phyloP scores from a whole-genome alignment of 2,888 invertebrate species.

The Drosophila atripex region DNA sequence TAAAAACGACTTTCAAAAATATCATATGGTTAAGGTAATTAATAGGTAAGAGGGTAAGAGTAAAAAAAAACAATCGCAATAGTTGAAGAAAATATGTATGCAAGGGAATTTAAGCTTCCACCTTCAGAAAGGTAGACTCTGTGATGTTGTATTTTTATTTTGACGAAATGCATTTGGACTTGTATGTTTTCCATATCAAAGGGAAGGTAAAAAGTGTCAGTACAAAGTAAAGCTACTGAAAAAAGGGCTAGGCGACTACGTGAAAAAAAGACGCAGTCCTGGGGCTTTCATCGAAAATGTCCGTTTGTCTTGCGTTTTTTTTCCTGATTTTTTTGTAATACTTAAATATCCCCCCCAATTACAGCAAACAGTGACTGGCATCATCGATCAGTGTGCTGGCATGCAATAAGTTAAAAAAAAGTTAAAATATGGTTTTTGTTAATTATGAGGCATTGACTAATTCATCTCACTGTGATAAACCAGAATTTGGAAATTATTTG shows the following conservation, averaged over 20 bases:
- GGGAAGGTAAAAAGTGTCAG: constrained; percentile 48
- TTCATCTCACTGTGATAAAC: no score
- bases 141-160: constrained; percentile 15
- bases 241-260: constrained; percentile 5
- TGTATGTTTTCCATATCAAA: constrained; percentile 72
- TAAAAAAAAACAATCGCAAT: no score
- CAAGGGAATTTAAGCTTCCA: constrained; percentile 68
- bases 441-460: no score
- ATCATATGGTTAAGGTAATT: no score
- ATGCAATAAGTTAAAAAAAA: no score
- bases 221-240: constrained; percentile 40
- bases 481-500: no score
- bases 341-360: constrained; percentile 51
- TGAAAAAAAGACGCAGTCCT: constrained; percentile 1
- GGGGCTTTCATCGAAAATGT: constrained; percentile 25
- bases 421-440: no score
- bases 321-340: constrained; percentile 25
- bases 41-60: no score
- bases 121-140: constrained; percentile 60
- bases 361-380: constrained; percentile 51
- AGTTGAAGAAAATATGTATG: no score
- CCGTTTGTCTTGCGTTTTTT: constrained; percentile 36
- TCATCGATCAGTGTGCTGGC: constrained; percentile 33
- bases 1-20: no score
- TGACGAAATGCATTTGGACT: constrained; percentile 42